Percentiles rank a stretch among this genome's conserved stretches.
Evolutionary conservation across 2,888 invertebrate genomes (phyloP).

Genomic region (Eremobia ochroleuca): DNA sequence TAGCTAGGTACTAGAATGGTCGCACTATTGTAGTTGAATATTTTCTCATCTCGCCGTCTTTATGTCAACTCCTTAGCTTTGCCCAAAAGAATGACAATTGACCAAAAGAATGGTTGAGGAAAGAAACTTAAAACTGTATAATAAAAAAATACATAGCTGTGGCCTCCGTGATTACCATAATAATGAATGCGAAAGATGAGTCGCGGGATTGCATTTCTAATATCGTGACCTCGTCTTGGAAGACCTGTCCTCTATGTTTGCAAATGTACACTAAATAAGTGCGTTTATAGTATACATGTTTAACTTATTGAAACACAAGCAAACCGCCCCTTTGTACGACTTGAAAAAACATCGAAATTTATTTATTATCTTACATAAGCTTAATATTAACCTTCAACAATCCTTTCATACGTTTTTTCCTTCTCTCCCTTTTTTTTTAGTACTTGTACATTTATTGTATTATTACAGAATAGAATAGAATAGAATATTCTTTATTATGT

Average conservation of each 20-base stretch:
- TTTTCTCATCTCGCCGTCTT: neutral
- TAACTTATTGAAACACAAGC: neutral
- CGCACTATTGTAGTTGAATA: neutral
- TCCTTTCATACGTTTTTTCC: too few relatives aligned
- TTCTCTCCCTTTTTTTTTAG: too few relatives aligned
- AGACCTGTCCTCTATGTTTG: neutral
- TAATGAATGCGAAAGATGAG: neutral
- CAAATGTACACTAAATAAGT: too few relatives aligned
- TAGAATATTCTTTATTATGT: too few relatives aligned
- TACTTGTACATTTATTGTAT: too few relatives aligned
- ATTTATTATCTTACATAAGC: neutral
- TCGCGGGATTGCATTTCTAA: slow-evolving; percentile 9
- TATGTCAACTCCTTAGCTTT: neutral
- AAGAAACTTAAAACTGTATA: neutral
- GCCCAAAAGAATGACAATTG: too few relatives aligned
- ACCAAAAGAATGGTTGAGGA: neutral
- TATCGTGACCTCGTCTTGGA: neutral
- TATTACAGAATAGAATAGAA: too few relatives aligned
- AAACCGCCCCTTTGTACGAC: neutral
- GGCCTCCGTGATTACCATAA: neutral
- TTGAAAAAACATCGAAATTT: neutral
- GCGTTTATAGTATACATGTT: neutral
- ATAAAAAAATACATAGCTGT: neutral
- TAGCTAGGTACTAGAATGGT: neutral
- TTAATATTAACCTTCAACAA: too few relatives aligned